phyloP scores from a whole-genome alignment of 2,113 vertebrate genomes.

The Siniperca knerii region DNA sequence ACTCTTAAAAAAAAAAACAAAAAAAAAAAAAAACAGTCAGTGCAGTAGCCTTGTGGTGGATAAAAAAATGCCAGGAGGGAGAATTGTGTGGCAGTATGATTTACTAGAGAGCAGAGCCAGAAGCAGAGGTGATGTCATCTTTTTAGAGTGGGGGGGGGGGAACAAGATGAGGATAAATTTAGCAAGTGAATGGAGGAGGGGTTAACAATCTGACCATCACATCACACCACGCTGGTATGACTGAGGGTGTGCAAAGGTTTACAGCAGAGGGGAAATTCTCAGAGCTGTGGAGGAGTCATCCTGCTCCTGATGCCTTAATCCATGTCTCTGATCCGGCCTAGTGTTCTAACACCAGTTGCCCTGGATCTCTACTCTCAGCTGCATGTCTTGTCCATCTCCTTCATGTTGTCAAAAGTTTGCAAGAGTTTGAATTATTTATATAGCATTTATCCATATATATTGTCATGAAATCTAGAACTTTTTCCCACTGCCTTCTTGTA shows the following conservation, averaged over 20 bases:
- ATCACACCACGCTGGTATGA: constrained; percentile 38
- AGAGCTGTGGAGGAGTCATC: constrained; percentile 65
- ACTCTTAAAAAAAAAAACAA: background rate
- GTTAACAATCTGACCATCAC: constrained; percentile 57
- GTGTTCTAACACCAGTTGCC: background rate
- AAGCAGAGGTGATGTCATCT: constrained; percentile 79
- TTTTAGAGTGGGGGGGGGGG: background rate
- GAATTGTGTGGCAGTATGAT: constrained; percentile 51
- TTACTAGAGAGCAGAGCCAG: constrained; percentile 51
- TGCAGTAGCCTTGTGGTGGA: constrained; percentile 16
- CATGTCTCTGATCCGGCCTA: constrained; percentile 28
- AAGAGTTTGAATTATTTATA: background rate
- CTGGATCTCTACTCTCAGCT: background rate
- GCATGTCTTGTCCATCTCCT: background rate
- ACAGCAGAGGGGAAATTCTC: constrained; percentile 32
- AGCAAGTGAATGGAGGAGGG: constrained; percentile 51
- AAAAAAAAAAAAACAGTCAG: background rate
- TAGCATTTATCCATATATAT: background rate
- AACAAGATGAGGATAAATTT: constrained; percentile 63
- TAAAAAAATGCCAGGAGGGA: constrained; percentile 31
- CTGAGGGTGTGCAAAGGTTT: constrained; percentile 29
- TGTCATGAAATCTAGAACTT: background rate
- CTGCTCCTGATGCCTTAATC: constrained; percentile 61
- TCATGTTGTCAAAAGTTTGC: background rate
- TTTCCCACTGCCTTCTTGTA: background rate